Conservation (phyloP, 2,113 vertebrate species). For the Neogobius melanostomus region DNA sequence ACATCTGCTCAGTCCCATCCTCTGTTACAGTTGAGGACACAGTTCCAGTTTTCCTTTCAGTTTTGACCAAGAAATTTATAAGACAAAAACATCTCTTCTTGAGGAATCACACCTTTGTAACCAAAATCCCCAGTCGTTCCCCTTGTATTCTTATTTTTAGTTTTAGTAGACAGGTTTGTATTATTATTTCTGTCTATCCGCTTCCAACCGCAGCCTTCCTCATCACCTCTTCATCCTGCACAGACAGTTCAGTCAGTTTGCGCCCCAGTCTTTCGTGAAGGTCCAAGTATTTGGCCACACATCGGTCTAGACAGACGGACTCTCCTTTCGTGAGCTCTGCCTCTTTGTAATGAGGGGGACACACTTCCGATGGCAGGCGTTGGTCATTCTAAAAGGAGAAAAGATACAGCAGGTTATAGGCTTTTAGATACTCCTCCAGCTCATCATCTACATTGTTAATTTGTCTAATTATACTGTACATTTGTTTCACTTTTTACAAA, state of each 20-base stretch:
- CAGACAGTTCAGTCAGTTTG: conserved; percentile 90
- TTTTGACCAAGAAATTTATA: neutral
- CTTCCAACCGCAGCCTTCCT: conserved; percentile 81
- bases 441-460: too few species aligned
- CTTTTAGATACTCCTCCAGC: too few species aligned
- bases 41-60: neutral
- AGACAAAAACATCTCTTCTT: conserved; percentile 27
- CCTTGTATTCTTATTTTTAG: neutral
- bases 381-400: conserved; percentile 85
- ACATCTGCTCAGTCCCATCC: neutral
- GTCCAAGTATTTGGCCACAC: conserved; percentile 96
- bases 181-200: conserved; percentile 47
- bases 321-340: conserved; percentile 94
- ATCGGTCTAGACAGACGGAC: conserved; percentile 93
- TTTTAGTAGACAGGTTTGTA: rapidly evolving
- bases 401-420: neutral
- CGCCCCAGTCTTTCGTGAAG: conserved; percentile 93
- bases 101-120: conserved; percentile 7
- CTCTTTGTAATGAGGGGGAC: conserved; percentile 95
- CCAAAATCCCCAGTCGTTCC: neutral
- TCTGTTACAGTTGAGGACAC: neutral
- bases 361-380: conserved; percentile 93
- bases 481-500: too few species aligned
- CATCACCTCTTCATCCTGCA: conserved; percentile 94
- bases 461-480: too few species aligned